Evolutionary conservation across 2,888 invertebrate genomes (phyloP).

Genomic region (Tupiocoris notatus): DNA sequence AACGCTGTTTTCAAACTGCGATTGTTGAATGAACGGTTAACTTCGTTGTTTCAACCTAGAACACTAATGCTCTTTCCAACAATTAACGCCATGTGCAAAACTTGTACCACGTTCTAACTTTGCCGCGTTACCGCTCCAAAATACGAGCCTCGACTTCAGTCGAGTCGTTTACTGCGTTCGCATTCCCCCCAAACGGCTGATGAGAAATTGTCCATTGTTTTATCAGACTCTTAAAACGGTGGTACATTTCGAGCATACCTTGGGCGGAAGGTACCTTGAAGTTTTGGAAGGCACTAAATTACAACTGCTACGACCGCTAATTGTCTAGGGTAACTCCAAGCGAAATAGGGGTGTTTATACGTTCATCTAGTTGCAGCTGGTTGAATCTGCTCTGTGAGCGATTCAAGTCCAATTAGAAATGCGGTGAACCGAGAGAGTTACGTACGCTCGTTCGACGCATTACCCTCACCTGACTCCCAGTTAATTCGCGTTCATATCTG

Average conservation of each 20-base stretch:
- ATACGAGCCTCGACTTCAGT: not conserved
- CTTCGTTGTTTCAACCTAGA: too few relatives aligned
- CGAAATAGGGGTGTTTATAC: constrained; percentile 4
- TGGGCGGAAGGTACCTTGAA: constrained; percentile 2
- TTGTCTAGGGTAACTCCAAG: not conserved
- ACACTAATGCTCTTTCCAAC: too few relatives aligned
- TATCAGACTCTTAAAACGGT: not conserved
- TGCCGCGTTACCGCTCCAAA: constrained; percentile 11
- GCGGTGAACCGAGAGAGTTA: not conserved
- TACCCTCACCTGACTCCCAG: constrained; percentile 10
- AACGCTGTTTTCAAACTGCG: too few relatives aligned
- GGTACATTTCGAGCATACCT: not conserved
- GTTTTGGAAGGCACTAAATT: constrained; percentile 10
- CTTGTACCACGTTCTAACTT: constrained; percentile 18
- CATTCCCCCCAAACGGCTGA: too few relatives aligned
- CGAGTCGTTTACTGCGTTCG: too few relatives aligned
- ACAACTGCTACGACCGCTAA: constrained; percentile 31
- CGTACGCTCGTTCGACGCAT: not conserved
- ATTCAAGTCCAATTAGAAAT: constrained; percentile 7
- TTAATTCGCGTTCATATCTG: not conserved
- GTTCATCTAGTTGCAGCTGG: constrained; percentile 1
- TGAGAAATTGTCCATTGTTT: not conserved
- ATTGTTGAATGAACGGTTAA: too few relatives aligned
- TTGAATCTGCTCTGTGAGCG: constrained; percentile 5
- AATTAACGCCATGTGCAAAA: constrained; percentile 19